Percentiles rank a stretch among this genome's conserved stretches.
These are phyloP conservation scores for Sceliomorpha sp. DNA, from an alignment of 2,888 invertebrate genomes.

Conservation along the genomic window DNA sequence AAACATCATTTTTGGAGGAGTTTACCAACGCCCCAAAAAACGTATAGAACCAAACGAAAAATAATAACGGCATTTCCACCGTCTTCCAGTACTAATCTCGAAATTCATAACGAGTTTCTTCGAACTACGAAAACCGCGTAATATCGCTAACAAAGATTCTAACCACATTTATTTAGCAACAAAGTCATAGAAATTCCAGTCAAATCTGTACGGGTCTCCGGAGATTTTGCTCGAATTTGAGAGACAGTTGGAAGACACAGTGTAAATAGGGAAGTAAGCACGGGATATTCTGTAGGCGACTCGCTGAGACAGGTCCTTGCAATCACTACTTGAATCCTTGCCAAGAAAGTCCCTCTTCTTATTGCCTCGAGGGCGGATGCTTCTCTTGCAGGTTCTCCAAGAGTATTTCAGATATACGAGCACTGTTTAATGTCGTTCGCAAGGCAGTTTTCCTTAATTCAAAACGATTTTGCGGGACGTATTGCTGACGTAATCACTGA, in stretches of 20 bases:
- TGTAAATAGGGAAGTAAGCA: constrained; percentile 53
- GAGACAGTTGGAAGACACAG: constrained; percentile 44
- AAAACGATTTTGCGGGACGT: constrained; percentile 63
- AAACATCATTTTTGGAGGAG: no score
- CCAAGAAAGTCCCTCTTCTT: constrained; percentile 65
- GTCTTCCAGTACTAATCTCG: no score
- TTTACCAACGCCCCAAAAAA: no score
- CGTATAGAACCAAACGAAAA: no score
- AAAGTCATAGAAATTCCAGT: no score
- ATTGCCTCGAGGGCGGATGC: constrained; percentile 37
- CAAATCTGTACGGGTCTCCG: no score
- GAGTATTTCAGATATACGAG: constrained; percentile 42
- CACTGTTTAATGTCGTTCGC: constrained; percentile 48
- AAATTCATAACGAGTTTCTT: no score
- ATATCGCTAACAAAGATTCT: no score
- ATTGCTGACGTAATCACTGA: constrained; percentile 71
- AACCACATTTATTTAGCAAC: no score
- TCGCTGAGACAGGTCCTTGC: constrained; percentile 75
- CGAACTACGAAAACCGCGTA: no score
- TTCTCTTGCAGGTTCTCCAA: constrained; percentile 49
- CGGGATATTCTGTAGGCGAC: constrained; percentile 72
- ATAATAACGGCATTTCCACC: no score
- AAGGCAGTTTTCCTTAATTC: constrained; percentile 66
- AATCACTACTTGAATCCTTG: constrained; percentile 77
- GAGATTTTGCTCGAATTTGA: no score